Base-by-base conservation (phyloP, 2,113 vertebrate genomes). In the Sclerurus mexicanus region DNA sequence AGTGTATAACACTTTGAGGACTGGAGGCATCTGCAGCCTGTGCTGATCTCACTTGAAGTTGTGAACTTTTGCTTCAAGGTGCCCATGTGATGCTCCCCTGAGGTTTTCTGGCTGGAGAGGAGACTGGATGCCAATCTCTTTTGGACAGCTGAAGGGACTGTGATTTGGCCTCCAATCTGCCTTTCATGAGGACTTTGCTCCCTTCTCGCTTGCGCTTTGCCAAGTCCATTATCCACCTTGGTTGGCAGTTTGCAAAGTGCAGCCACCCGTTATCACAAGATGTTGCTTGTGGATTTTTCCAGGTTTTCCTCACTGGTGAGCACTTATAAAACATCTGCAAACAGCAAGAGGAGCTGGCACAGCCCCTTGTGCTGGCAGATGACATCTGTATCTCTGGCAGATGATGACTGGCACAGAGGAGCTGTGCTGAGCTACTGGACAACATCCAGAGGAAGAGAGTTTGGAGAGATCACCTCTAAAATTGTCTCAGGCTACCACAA, bases 311-410 rank as follows among this genome's bases (percentile, higher is more conserved):
- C 37, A 0, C 53, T 9, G 30, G 10, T 2, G 5, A 58, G 78
- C 14, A n/a, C 44, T 82, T 35, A 15, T 0, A 25, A 39, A 72
- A 22, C 84, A 73, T 81, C 81, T 82, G 87, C 81, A 79, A 22
- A 3, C 12, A 16, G 3, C 2, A 4, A 53, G 74, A 68, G 74
- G 60, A 44, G 81, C 86, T 56, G 84, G 69, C 69, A 15, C 1
- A 4, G n/a, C 0, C 3, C 1, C 3, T 1, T 1, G 39, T 7
- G 2, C 8, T 25, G 80, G 91, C 62, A 73, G 55, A 4, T 58
- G 89, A 31, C 84, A 64, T 52, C 73, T 93, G 80, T 23, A n/a
- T 8, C 0, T 3, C 59, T 90, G 85, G 49, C 42, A 69, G 49
- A 21, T 0, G 35, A 30, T 6, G 19, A 21, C 21, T 13, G 55